Percentiles rank a stretch among this genome's conserved stretches.
phyloP scores from a whole-genome alignment of 35 echinoderm and acorn worm genomes.

The Heliocidaris erythrogramma region DNA sequence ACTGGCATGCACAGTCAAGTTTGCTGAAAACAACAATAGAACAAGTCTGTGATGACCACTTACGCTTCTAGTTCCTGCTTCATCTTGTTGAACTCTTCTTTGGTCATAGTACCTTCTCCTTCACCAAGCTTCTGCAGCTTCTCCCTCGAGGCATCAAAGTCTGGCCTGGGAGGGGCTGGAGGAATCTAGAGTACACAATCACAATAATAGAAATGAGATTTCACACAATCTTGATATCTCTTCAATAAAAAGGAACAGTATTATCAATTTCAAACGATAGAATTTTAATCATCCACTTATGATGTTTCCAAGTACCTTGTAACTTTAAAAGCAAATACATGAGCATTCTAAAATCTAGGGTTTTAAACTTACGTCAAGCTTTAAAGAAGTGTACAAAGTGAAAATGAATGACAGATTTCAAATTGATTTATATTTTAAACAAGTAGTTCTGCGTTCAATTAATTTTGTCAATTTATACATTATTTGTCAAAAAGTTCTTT shows the following conservation, averaged over 20 bases:
- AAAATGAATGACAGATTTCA: too few relatives aligned
- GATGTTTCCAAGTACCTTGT: too few relatives aligned
- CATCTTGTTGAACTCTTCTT: slow-evolving; percentile 99
- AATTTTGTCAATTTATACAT: too few relatives aligned
- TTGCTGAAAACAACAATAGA: not conserved
- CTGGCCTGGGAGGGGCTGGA: slow-evolving; percentile 93
- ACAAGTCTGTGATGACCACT: slow-evolving; percentile 32
- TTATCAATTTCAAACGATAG: not conserved
- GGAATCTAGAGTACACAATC: slow-evolving; percentile 73
- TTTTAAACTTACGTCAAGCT: too few relatives aligned
- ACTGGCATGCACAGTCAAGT: too few relatives aligned
- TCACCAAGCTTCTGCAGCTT: slow-evolving; percentile 98
- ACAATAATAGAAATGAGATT: slow-evolving; percentile 39
- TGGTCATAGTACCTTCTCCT: slow-evolving; percentile 99
- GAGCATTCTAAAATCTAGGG: too few relatives aligned
- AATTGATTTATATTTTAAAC: too few relatives aligned
- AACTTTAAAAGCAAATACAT: too few relatives aligned
- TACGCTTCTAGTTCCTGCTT: slow-evolving; percentile 99
- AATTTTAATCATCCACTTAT: too few relatives aligned
- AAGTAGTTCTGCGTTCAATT: too few relatives aligned
- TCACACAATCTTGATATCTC: not conserved
- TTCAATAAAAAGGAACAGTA: not conserved
- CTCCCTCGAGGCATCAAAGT: slow-evolving; percentile 99
- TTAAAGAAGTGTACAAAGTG: too few relatives aligned
- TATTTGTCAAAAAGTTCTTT: too few relatives aligned